A percentile compares a stretch with the other conserved stretches of the same genome.
Evolutionary conservation across 1,140 invertebrate genomes (phyloP).

Genomic region (Polypedilum pembai): DNA sequence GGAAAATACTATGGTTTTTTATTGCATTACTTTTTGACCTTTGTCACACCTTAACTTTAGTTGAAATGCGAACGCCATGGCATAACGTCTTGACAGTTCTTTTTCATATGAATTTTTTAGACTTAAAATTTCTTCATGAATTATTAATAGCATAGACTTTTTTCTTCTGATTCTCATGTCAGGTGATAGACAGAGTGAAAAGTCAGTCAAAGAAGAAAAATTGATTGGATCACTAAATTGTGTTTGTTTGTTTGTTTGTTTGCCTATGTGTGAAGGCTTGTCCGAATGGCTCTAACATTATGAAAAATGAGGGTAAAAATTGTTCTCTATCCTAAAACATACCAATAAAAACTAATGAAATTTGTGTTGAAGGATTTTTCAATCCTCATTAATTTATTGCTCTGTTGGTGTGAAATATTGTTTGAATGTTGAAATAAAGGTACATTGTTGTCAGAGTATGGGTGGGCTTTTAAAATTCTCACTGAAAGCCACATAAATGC

Average conservation of each 20-base stretch:
- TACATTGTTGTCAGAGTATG: neutral
- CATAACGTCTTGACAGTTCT: neutral
- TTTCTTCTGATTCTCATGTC: no score
- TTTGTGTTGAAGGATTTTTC: conserved; percentile 4
- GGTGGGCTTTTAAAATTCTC: neutral
- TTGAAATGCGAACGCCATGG: neutral
- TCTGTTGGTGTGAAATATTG: neutral
- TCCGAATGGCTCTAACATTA: no score
- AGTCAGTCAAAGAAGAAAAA: no score
- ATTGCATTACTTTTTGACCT: conserved; percentile 7
- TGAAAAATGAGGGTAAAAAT: no score
- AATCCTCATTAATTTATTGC: conserved; percentile 1
- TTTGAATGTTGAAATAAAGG: neutral
- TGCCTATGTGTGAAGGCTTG: no score
- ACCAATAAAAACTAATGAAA: neutral
- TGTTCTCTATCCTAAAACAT: no score
- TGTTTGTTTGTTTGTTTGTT: no score
- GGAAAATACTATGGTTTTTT: neutral
- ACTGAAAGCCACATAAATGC: neutral
- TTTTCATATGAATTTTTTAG: no score
- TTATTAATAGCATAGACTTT: no score
- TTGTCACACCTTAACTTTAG: neutral
- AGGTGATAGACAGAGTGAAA: no score
- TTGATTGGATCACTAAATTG: no score
- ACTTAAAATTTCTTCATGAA: no score